A percentile compares a stretch with the other conserved stretches of the same genome.
These are phyloP conservation scores for Onchidella celtica DNA, from an alignment of 2,888 invertebrate species.

Conservation along the genomic window DNA sequence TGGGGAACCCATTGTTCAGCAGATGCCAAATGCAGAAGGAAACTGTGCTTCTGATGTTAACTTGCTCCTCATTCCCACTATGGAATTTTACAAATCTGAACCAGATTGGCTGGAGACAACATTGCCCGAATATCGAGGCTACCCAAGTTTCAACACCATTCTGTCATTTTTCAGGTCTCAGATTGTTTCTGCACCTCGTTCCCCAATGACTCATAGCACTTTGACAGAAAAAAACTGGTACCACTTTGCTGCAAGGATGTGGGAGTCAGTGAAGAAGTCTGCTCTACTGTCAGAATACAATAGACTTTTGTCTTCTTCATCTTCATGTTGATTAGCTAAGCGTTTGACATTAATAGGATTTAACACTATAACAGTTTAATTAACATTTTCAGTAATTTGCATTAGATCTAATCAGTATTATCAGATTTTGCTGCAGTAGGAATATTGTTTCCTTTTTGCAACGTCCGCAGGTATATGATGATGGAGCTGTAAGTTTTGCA, in stretches of 20 bases:
- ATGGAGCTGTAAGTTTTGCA: no score
- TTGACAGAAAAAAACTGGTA: slow-evolving; percentile 92
- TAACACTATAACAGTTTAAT: no score
- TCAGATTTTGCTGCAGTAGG: no score
- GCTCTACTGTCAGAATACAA: slow-evolving; percentile 92
- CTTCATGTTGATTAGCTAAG: no score
- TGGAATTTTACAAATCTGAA: slow-evolving; percentile 64
- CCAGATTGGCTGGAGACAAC: slow-evolving; percentile 63
- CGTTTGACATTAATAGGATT: no score
- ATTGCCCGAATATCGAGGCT: slow-evolving; percentile 77
- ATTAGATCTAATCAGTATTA: no score
- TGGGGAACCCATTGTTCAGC: slow-evolving; percentile 35
- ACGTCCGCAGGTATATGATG: no score
- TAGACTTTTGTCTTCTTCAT: slow-evolving; percentile 85
- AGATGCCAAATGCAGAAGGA: slow-evolving; percentile 22
- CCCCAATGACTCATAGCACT: slow-evolving; percentile 87
- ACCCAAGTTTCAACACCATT: slow-evolving; percentile 83
- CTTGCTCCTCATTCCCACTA: slow-evolving; percentile 66
- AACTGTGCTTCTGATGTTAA: slow-evolving; percentile 59
- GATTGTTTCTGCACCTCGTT: slow-evolving; percentile 86
- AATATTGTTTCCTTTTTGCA: no score
- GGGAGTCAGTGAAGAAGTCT: slow-evolving; percentile 92
- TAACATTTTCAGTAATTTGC: no score
- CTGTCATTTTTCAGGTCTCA: slow-evolving; percentile 86
- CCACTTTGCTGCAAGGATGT: slow-evolving; percentile 89